Base-by-base conservation (phyloP, 2,888 invertebrate genomes). In the Eupeodes luniger region DNA sequence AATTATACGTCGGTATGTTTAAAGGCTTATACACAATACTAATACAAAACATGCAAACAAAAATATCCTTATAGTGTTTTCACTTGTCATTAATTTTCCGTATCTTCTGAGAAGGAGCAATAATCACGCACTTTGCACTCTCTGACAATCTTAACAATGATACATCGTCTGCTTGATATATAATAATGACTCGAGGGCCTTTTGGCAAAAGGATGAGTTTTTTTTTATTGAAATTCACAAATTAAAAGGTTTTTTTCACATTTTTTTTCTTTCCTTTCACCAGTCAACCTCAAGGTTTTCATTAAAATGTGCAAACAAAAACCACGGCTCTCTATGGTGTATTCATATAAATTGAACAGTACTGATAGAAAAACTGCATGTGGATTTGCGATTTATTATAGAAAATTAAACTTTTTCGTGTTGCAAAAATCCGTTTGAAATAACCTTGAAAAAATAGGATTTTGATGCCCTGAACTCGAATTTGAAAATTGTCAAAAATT, bases 191-290 rank as follows among this genome's bases (percentile, higher is more conserved):
- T 67, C 19, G 53, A 55, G 61, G 76, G 53, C 34, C 76, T 76
- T 76, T 76, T 55, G 62, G 36, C 76, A 47, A 76, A 62, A 66
- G 61, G 47, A 74, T 47, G 59, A 47, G 66, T 64, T 64, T 57
- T 74, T 57, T 74, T 49, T 72, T 27, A 78, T 78, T 53, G 51
- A 80, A 70, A 85, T 85, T 81, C 75, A 69, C 62, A 84, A 67
- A 74, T 84, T 78, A 78, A 81, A 80, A 70, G 76, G 47, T 5
- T n/a, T 51, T 51, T 51, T 74, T 55, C 7, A 51, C 44, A 12
- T 36, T 67, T 67, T 67, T 67, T 49, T 27, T 55, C 57, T 69
- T 53, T n/a, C 27, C 51, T 69, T 53, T 51, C 67, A 51, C 34
- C 55, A 40, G 6, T 9, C 67, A 55, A 59, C 19, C 55, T 12